Base-by-base conservation (phyloP, 2,888 invertebrate genomes). In the Clivina fossor region DNA sequence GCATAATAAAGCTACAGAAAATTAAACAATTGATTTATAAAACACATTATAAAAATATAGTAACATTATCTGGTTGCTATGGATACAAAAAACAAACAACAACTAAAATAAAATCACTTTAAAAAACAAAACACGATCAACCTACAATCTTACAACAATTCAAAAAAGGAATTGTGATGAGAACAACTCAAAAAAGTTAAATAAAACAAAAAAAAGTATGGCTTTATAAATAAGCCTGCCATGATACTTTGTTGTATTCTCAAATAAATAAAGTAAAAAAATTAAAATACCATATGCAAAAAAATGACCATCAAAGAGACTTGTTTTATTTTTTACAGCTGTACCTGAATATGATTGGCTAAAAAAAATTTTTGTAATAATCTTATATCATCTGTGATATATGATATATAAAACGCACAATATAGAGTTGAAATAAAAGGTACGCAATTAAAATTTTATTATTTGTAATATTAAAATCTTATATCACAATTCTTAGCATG, bases 101-200 rank as follows among this genome's bases (percentile, higher is more conserved):
- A 35, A n/a, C n/a, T n/a, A n/a, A n/a, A n/a, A n/a, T n/a, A n/a
- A n/a, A n/a, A n/a, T n/a, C n/a, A n/a, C n/a, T n/a, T n/a, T n/a
- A n/a, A n/a, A 35, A 35, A 35, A 35, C 40, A 5, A 30, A 24
- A 44, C 44, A 44, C 22, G 41, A 30, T 30, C 47, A 15, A 22
- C 35, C 20, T 47, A 47, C 20, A 47, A 20, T 9, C 35, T 13
- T 47, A 47, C 20, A 47, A 20, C 13, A 33, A 33, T 33, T 41
- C 32, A 11, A 47, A 47, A 47, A 47, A 33, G 33, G 47, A 22
- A 32, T 33, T 19, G 19, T 32, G 11, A 19, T 16, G 13, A 13
- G 16, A 33, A 40, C 19, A n/a, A 9, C 30, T 30, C 30, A 40
- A 16, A n/a, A n/a, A n/a, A n/a, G n/a, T n/a, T n/a, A n/a, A n/a